Percentiles rank a stretch among this genome's conserved stretches.
Evolutionary conservation across 2,888 invertebrate genomes (phyloP).

Genomic region (Plagodis pulveraria): DNA sequence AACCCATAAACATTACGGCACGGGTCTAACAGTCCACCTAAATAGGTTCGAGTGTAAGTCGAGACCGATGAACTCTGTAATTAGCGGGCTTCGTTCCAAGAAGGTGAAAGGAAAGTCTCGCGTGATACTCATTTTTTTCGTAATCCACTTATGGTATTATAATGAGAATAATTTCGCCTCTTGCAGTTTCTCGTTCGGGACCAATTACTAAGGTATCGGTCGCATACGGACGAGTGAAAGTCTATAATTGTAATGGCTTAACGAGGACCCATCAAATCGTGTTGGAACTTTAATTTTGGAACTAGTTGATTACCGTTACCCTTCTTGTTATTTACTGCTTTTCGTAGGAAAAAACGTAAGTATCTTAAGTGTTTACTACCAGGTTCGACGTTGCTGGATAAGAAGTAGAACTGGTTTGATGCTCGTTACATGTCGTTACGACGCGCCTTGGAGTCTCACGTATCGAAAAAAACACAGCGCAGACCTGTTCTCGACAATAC

Average conservation of each 20-base stretch:
- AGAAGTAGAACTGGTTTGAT: constrained; percentile 76
- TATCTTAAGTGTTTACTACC: constrained; percentile 59
- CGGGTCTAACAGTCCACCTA: constrained; percentile 34
- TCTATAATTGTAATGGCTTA: constrained; percentile 56
- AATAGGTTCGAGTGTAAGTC: constrained; percentile 51
- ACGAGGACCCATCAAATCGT: constrained; percentile 31
- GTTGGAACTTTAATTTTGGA: constrained; percentile 36
- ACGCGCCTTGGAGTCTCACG: constrained; percentile 78
- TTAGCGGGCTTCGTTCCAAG: constrained; percentile 64
- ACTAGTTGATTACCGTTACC: constrained; percentile 24
- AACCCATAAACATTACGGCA: constrained; percentile 15
- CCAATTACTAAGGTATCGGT: constrained; percentile 70
- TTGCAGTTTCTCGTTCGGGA: constrained; percentile 56
- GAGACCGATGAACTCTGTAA: constrained; percentile 66
- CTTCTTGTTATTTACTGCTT: constrained; percentile 32
- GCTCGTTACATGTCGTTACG: constrained; percentile 61
- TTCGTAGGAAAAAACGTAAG: constrained; percentile 54
- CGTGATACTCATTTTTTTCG: constrained; percentile 63
- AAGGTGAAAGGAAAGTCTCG: constrained; percentile 66
- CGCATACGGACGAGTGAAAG: constrained; percentile 70
- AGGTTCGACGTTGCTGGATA: constrained; percentile 73
- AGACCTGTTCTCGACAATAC: constrained; percentile 78
- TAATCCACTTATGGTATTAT: constrained; percentile 63
- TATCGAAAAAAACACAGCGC: constrained; percentile 70
- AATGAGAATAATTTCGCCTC: constrained; percentile 68